Evolutionary conservation across 2,113 vertebrate genomes (phyloP).

Genomic region (Microcebus lehilahytsara): DNA sequence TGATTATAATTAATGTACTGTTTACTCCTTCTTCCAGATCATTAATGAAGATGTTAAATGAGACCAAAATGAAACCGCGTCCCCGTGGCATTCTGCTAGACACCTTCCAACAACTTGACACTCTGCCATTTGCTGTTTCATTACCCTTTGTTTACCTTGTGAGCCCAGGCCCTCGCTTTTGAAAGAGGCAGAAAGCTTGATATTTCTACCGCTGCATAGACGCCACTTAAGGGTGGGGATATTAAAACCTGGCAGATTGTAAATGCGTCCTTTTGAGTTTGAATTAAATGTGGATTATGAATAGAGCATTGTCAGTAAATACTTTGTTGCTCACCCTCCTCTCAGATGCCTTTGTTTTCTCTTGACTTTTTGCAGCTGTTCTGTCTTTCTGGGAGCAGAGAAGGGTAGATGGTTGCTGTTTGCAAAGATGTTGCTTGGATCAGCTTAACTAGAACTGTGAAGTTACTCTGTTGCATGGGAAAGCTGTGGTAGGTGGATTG

Average conservation of each 20-base stretch:
- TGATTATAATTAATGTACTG: constrained; percentile 61
- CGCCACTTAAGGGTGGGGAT: neutral
- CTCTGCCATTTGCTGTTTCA: constrained; percentile 60
- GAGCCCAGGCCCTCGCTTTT: neutral
- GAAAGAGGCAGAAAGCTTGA: constrained; percentile 21
- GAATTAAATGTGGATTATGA: constrained; percentile 67
- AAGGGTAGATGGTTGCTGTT: constrained; percentile 40
- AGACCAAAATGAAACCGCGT: constrained; percentile 38
- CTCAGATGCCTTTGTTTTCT: constrained; percentile 67
- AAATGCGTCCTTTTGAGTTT: constrained; percentile 61
- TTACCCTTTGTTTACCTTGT: constrained; percentile 51
- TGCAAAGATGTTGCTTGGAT: constrained; percentile 63
- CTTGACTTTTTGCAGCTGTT: constrained; percentile 73
- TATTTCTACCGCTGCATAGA: constrained; percentile 30
- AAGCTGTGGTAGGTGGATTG: neutral
- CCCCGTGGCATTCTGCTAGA: neutral
- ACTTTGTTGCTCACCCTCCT: neutral
- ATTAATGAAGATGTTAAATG: constrained; percentile 73
- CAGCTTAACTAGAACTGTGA: constrained; percentile 4
- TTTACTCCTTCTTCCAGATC: constrained; percentile 67
- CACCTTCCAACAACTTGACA: constrained; percentile 23
- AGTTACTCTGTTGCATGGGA: neutral
- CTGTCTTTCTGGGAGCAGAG: constrained; percentile 14
- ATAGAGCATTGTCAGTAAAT: constrained; percentile 66
- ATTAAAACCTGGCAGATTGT: constrained; percentile 52